Base-by-base conservation (phyloP, 1,140 invertebrate species). In the Pseudobourletiella spinata region DNA sequence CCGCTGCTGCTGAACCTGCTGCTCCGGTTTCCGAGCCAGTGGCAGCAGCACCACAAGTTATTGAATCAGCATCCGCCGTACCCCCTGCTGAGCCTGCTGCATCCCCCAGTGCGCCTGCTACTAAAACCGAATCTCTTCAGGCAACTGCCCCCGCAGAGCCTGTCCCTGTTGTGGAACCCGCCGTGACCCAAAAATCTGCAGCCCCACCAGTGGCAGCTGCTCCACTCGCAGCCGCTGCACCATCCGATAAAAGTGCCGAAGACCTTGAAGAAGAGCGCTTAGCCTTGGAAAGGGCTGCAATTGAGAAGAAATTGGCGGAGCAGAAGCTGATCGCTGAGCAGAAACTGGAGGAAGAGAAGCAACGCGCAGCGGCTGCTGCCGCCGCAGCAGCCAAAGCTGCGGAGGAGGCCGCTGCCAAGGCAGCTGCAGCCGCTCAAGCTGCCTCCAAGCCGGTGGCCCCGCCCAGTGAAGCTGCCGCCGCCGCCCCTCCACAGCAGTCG, bases 121-220 rank as follows among this genome's bases (percentile, higher is more conserved):
- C 18, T n/a, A n/a, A n/a, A n/a, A n/a, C n/a, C n/a, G n/a, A n/a
- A 39, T 18, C 48, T 52, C 29, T 72, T 43, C 73, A 73, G 63
- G 73, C 76, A 72, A 73, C 74, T 62, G 65, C 72, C 42, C 71
- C 74, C 55, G 8, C 75, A 71, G 65, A 64, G 69, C 3, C 72
- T 74, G 52, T 56, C 35, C 16, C 44, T 63, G 32, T 64, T 72
- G 6, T 71, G 11, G 56, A 42, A 26, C 52, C 30, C 32, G 48
- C 48, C 32, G 30, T 57, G 57, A 30, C 30, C n/a, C n/a, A 18
- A 2, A 26, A 60, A 14, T 16, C 25, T 30, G 15, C n/a, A 30
- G 8, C 11, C 15, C 16, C 15, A 14, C 3, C 28, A 14, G 18
- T 22, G 3, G 16, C 14, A 35, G 3, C 42, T 43, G 56, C 8